phyloP scores from a whole-genome alignment of 2,888 invertebrate genomes.

The Netelia inedita region DNA sequence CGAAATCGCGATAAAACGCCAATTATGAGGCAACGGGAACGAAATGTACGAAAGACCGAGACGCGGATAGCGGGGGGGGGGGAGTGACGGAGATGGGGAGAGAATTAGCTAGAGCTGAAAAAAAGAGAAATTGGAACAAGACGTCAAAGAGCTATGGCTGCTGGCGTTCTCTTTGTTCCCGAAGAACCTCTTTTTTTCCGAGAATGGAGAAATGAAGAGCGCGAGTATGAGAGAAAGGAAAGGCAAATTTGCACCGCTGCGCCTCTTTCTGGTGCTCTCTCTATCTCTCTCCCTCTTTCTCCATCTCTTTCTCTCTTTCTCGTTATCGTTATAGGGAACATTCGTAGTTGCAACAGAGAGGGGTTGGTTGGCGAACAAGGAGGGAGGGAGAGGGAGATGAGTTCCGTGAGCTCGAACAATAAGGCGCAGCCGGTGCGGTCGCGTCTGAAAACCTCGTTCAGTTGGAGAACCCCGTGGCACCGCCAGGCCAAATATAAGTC shows the following conservation, averaged over 20 bases:
- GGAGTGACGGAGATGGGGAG: not conserved
- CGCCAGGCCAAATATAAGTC: not conserved
- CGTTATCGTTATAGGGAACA: conserved; percentile 51
- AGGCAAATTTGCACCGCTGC: conserved; percentile 35
- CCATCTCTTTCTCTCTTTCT: not conserved
- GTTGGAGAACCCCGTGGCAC: not conserved
- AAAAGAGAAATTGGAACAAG: conserved; percentile 39
- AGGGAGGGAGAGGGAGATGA: not conserved
- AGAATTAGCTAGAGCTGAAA: conserved; percentile 8
- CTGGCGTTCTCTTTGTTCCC: conserved; percentile 45
- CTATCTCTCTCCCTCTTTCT: not conserved
- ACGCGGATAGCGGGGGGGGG: not conserved
- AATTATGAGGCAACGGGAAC: conserved; percentile 20
- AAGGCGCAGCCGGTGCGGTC: conserved; percentile 43
- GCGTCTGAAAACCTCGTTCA: conserved; percentile 40
- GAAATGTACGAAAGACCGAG: conserved; percentile 27
- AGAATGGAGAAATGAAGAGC: conserved; percentile 30
- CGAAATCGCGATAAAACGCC: conserved; percentile 10
- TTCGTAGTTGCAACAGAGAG: conserved; percentile 18
- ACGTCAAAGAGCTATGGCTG: conserved; percentile 47
- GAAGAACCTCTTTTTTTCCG: conserved; percentile 13
- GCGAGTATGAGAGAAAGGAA: conserved; percentile 34
- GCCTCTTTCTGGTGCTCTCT: conserved; percentile 13
- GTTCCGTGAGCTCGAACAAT: conserved; percentile 48
- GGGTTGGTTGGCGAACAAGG: not conserved